Conservation (phyloP, 2,113 vertebrate genomes). For the Gobiocypris rarus region DNA sequence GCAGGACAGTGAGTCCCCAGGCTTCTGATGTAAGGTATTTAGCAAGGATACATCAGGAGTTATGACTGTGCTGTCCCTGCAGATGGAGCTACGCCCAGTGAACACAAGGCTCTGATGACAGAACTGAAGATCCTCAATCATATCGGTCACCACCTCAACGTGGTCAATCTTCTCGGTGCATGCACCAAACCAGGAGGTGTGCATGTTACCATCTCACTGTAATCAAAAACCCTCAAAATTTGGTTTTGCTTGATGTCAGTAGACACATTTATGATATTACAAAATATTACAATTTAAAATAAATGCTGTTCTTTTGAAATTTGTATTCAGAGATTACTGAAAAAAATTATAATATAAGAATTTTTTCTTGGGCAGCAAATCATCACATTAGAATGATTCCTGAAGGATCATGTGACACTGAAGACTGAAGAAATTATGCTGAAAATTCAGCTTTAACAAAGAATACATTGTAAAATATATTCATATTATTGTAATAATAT, state of each 20-base stretch:
- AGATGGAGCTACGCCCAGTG: slow-evolving; percentile 92
- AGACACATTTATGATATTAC: background rate
- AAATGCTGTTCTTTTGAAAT: background rate
- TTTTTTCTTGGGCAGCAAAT: background rate
- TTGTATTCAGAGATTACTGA: background rate
- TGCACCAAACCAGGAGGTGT: slow-evolving; percentile 92
- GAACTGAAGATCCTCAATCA: slow-evolving; percentile 95
- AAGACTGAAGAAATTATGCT: background rate
- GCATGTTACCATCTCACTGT: background rate
- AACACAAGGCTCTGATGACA: slow-evolving; percentile 95
- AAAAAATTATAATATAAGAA: background rate
- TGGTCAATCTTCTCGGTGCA: slow-evolving; percentile 93
- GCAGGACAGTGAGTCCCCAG: too few relatives aligned
- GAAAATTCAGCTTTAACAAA: too few relatives aligned
- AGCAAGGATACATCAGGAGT: background rate
- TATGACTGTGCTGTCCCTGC: slow-evolving; percentile 63
- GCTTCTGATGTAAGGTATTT: background rate
- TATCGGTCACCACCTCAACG: slow-evolving; percentile 93
- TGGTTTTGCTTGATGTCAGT: background rate
- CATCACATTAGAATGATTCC: background rate
- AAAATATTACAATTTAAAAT: background rate
- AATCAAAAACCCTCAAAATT: background rate
- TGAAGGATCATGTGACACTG: background rate
- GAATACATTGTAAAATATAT: too few relatives aligned
- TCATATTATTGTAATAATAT: too few relatives aligned